phyloP scores from a whole-genome alignment of 2,888 invertebrate species.

The Caenorhabditis imperialis region DNA sequence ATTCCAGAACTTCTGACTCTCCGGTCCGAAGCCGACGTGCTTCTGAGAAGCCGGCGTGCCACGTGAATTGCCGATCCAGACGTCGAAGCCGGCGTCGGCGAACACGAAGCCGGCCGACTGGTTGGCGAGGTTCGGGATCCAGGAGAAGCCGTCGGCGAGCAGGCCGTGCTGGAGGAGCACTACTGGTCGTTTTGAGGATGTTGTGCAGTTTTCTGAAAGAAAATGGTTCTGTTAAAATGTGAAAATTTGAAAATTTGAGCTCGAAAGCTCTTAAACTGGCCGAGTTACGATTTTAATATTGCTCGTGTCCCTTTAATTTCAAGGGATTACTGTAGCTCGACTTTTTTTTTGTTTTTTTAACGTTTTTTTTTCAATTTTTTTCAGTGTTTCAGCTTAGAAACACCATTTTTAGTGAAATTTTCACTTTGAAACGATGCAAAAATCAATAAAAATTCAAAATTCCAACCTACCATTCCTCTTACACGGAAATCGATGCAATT shows the following conservation, averaged over 20 bases:
- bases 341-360: too few species aligned
- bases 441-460: neutral
- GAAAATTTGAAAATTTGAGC: neutral
- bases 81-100: conserved; percentile 82
- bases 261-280: too few species aligned
- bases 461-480: conserved; percentile 33
- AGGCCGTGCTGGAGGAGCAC: conserved; percentile 76
- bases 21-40: conserved; percentile 81
- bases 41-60: conserved; percentile 86
- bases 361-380: too few species aligned
- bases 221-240: neutral
- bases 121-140: conserved; percentile 67
- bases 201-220: conserved; percentile 22
- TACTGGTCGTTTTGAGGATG: conserved; percentile 55
- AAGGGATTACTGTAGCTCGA: too few species aligned
- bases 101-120: conserved; percentile 76
- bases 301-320: too few species aligned
- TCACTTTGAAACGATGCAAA: neutral
- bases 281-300: too few species aligned
- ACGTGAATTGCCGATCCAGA: conserved; percentile 88
- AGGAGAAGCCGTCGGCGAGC: conserved; percentile 65
- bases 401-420: neutral
- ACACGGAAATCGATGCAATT: conserved; percentile 81
- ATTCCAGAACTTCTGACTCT: conserved; percentile 60
- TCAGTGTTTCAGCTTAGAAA: too few species aligned